These are phyloP conservation scores for Eugnorisma glareosa DNA, from an alignment of 2,888 invertebrate species.

Conservation along the genomic window DNA sequence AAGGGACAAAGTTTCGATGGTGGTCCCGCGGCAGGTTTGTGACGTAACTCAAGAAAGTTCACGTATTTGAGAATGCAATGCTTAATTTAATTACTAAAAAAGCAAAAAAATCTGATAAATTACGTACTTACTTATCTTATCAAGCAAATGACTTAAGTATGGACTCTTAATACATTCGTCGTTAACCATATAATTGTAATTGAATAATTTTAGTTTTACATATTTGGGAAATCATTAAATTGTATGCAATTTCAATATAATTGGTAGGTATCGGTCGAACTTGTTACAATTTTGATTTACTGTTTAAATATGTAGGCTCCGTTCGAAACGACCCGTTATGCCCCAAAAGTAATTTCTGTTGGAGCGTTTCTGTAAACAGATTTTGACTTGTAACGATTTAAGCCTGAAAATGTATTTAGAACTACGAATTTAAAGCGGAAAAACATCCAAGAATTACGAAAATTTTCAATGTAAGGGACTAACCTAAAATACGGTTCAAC, in stretches of 20 bases:
- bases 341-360: slow-evolving; percentile 7
- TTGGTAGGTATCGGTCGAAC: slow-evolving; percentile 33
- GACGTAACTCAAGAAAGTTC: slow-evolving; percentile 73
- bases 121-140: slow-evolving; percentile 52
- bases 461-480: accelerated
- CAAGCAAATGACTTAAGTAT: slow-evolving; percentile 64
- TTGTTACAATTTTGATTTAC: slow-evolving; percentile 61
- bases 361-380: background rate
- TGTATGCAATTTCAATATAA: slow-evolving; percentile 59
- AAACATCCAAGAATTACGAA: background rate
- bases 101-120: slow-evolving; percentile 51
- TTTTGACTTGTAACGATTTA: background rate
- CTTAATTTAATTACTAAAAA: slow-evolving; percentile 70
- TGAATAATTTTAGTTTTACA: slow-evolving; percentile 57
- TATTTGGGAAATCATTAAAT: slow-evolving; percentile 56
- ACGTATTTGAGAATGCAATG: slow-evolving; percentile 71
- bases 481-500: background rate
- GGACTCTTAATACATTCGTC: slow-evolving; percentile 51
- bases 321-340: slow-evolving; percentile 28
- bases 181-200: slow-evolving; percentile 59
- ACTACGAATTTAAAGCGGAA: background rate
- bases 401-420: background rate
- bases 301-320: slow-evolving; percentile 19
- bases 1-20: slow-evolving; percentile 66
- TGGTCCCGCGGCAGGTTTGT: slow-evolving; percentile 71